Evolutionary conservation across 2,888 invertebrate species (phyloP).

Genomic region (Chrysolina oricalcia): DNA sequence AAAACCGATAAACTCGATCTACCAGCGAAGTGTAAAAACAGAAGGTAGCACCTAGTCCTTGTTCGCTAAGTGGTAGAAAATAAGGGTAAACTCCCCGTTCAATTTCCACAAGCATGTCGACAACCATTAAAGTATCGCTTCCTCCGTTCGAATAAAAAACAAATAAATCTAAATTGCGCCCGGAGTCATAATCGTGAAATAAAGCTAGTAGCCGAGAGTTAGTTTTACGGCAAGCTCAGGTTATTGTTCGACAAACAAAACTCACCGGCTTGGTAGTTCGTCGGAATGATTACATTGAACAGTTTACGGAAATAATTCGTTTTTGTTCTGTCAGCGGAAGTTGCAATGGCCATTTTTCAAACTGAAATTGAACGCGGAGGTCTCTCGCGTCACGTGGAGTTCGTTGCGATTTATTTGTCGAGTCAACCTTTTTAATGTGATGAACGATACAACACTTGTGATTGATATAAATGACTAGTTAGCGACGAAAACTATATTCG

Average conservation of each 20-base stretch:
- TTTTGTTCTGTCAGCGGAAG: constrained; percentile 6
- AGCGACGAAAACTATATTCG: too few relatives aligned
- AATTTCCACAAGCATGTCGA: constrained; percentile 8
- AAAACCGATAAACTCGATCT: too few relatives aligned
- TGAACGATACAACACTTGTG: not conserved
- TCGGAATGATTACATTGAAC: constrained; percentile 14
- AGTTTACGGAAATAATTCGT: constrained; percentile 8
- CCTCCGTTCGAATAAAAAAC: constrained; percentile 11
- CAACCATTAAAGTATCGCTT: constrained; percentile 17
- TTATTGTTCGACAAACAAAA: constrained; percentile 24
- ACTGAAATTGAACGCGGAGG: constrained; percentile 15
- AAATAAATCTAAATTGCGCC: constrained; percentile 16
- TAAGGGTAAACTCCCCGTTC: not conserved
- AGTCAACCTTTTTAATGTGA: not conserved
- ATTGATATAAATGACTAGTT: too few relatives aligned
- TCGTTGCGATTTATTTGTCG: not conserved
- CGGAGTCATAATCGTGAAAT: constrained; percentile 14
- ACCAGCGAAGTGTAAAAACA: too few relatives aligned
- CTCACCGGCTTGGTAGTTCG: not conserved
- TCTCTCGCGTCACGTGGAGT: not conserved
- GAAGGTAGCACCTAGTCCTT: too few relatives aligned
- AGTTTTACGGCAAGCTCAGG: constrained; percentile 16
- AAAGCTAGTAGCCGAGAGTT: constrained; percentile 1
- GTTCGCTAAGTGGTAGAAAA: too few relatives aligned
- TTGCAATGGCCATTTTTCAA: constrained; percentile 8